Evolutionary conservation across 1,140 invertebrate species (phyloP), one percentile per base, ranked within the genome.

Genomic region (Bemisia tabaci): DNA sequence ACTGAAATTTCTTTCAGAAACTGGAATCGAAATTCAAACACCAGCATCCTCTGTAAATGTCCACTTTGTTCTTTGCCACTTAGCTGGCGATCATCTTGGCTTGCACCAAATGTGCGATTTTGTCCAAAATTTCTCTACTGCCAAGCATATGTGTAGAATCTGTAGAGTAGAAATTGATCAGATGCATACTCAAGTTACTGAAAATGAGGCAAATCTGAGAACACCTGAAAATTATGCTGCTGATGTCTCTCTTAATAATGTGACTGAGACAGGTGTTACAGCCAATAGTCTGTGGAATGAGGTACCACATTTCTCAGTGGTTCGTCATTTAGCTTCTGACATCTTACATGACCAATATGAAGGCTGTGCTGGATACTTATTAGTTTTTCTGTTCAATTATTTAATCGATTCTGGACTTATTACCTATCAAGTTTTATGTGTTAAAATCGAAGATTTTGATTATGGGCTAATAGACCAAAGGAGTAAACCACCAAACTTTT

Each of bases 11-110:
- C 67, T 78, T 62, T 67, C 72, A 69, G 62, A 62, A 26, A 67
- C 69, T 62, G 71, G 73, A 24, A 73, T 77, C 65, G 59, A n/a
- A 24, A 24, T 76, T n/a, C n/a, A n/a, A n/a, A n/a, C n/a, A n/a
- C n/a, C n/a, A n/a, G n/a, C n/a, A n/a, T n/a, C n/a, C n/a, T n/a
- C n/a, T n/a, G n/a, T n/a, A n/a, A n/a, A n/a, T n/a, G n/a, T n/a
- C n/a, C n/a, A n/a, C n/a, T n/a, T n/a, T n/a, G n/a, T n/a, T n/a
- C n/a, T n/a, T n/a, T n/a, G n/a, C n/a, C n/a, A n/a, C n/a, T n/a
- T n/a, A n/a, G n/a, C n/a, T n/a, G n/a, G n/a, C n/a, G n/a, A n/a
- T n/a, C n/a, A n/a, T n/a, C n/a, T n/a, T n/a, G n/a, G n/a, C n/a
- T n/a, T n/a, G n/a, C n/a, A n/a, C n/a, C n/a, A n/a, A n/a, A n/a